These are phyloP conservation scores for Cettia cetti DNA, from an alignment of 2,113 vertebrate species.

Conservation along the genomic window DNA sequence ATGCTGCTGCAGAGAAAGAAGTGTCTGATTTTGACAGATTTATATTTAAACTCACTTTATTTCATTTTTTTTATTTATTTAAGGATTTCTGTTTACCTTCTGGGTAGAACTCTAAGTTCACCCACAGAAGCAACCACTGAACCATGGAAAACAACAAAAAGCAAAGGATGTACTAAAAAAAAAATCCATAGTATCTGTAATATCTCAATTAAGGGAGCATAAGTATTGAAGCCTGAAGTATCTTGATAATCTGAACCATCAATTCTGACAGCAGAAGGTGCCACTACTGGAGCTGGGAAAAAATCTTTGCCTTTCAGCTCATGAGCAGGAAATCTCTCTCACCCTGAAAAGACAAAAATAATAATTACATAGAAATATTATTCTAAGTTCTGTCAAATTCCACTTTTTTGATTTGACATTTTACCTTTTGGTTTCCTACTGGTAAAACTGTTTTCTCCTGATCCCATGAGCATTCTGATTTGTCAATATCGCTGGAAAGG, in stretches of 20 bases:
- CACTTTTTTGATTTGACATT: background rate
- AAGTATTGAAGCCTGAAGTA: slow-evolving; percentile 48
- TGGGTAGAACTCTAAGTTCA: slow-evolving; percentile 3
- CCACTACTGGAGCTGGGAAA: background rate
- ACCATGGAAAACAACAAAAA: slow-evolving; percentile 21
- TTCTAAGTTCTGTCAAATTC: background rate
- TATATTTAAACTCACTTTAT: background rate
- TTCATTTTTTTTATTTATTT: background rate
- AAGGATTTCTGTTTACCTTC: slow-evolving; percentile 21
- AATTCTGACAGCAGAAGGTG: slow-evolving; percentile 45
- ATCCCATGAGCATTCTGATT: background rate
- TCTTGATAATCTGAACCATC: slow-evolving; percentile 34
- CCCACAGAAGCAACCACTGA: background rate
- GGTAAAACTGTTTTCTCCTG: background rate
- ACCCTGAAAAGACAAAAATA: background rate
- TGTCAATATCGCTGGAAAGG: background rate
- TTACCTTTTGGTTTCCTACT: background rate
- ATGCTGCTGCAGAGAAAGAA: background rate
- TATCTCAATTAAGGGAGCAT: slow-evolving; percentile 48
- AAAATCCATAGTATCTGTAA: slow-evolving; percentile 13
- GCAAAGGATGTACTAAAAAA: slow-evolving; percentile 9
- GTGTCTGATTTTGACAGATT: slow-evolving; percentile 18
- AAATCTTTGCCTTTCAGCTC: background rate
- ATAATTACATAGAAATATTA: background rate
- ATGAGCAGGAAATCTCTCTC: background rate